Evolutionary conservation across 2,888 invertebrate genomes (phyloP).

Genomic region (Rhingia rostrata): DNA sequence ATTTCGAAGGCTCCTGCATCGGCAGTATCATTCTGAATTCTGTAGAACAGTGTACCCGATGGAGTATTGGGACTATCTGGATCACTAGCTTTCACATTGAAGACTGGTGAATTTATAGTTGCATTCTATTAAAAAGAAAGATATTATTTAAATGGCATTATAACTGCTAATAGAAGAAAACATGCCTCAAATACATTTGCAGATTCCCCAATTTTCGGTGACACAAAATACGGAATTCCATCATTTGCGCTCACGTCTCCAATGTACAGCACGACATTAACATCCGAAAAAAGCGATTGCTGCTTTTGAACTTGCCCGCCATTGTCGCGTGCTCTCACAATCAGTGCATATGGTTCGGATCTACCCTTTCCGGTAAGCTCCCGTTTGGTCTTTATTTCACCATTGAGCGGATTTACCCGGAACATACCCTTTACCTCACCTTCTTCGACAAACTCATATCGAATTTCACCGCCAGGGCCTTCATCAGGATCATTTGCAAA

Average conservation of each 20-base stretch:
- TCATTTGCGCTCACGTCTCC: constrained; percentile 92
- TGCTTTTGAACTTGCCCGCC: constrained; percentile 84
- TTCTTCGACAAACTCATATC: constrained; percentile 89
- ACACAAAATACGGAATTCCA: constrained; percentile 89
- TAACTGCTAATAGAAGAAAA: not conserved
- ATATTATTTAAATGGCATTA: not conserved
- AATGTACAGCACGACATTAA: constrained; percentile 87
- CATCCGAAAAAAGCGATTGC: constrained; percentile 85
- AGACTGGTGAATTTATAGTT: constrained; percentile 88
- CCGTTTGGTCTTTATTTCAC: constrained; percentile 87
- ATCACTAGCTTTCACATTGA: constrained; percentile 90
- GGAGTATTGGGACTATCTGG: constrained; percentile 91
- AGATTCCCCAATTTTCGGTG: constrained; percentile 88
- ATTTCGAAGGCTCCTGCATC: constrained; percentile 87
- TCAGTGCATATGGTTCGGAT: constrained; percentile 88
- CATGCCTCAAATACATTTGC: constrained; percentile 88
- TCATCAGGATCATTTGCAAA: constrained; percentile 91
- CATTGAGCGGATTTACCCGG: constrained; percentile 86
- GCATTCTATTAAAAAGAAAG: constrained; percentile 85
- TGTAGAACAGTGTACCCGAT: constrained; percentile 88
- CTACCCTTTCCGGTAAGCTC: constrained; percentile 90
- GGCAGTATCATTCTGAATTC: constrained; percentile 87
- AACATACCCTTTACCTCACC: constrained; percentile 89
- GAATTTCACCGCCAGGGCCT: constrained; percentile 88
- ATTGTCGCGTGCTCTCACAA: constrained; percentile 88